Percentiles rank a stretch among this genome's conserved stretches.
Conservation (phyloP, 2,888 invertebrate genomes). For the Hirtodrosophila trivittata region DNA sequence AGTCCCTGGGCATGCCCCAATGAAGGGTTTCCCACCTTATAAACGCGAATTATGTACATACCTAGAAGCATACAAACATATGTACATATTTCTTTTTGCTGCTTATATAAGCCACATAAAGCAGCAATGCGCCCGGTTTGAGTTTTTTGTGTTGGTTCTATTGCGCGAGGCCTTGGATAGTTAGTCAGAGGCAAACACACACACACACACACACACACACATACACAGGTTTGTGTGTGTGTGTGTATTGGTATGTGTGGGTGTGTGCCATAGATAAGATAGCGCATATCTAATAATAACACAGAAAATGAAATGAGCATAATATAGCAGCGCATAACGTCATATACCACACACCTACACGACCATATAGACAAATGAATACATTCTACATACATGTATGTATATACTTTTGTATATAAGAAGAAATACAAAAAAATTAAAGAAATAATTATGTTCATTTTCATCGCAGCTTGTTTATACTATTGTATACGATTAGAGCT, state of each 20-base stretch:
- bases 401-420: not conserved
- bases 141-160: slow-evolving; percentile 18
- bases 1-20: slow-evolving; percentile 5
- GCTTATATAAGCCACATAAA: slow-evolving; percentile 67
- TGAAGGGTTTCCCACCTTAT: slow-evolving; percentile 18
- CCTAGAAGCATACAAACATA: not conserved
- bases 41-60: slow-evolving; percentile 2
- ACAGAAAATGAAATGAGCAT: slow-evolving; percentile 37
- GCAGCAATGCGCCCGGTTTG: slow-evolving; percentile 31
- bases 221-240: too few relatives aligned
- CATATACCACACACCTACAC: slow-evolving; percentile 47
- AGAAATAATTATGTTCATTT: slow-evolving; percentile 12
- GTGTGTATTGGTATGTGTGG: too few relatives aligned
- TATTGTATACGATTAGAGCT: slow-evolving; percentile 9
- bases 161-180: slow-evolving; percentile 50
- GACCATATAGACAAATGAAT: slow-evolving; percentile 2
- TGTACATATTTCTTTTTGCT: slow-evolving; percentile 24
- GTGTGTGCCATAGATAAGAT: slow-evolving; percentile 68
- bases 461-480: slow-evolving; percentile 38
- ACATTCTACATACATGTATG: slow-evolving; percentile 3
- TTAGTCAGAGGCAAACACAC: slow-evolving; percentile 22
- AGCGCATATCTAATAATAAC: slow-evolving; percentile 76
- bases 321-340: slow-evolving; percentile 55
- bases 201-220: not conserved
- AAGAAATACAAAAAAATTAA: slow-evolving; percentile 5